These are phyloP conservation scores for Okapia johnstoni DNA, from an alignment of 2,113 vertebrate genomes.

Conservation along the genomic window DNA sequence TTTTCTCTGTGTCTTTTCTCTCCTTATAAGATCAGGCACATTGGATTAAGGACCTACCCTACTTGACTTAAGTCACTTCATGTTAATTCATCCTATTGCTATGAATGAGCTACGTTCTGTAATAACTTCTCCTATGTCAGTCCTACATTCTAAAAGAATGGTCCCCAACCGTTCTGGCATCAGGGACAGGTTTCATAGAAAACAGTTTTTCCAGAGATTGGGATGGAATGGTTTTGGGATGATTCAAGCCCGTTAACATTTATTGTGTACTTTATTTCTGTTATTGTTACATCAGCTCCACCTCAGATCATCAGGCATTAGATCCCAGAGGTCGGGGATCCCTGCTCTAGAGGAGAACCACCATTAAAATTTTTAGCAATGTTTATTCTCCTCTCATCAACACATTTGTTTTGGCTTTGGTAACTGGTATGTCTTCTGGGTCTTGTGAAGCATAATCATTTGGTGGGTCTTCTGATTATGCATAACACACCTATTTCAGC, in stretches of 20 bases:
- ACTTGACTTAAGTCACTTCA: not conserved
- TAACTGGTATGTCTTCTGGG: not conserved
- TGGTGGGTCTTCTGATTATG: not conserved
- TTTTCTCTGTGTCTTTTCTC: not conserved
- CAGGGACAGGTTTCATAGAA: not conserved
- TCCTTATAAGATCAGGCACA: not conserved
- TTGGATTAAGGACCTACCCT: not conserved
- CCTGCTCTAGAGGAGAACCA: not conserved
- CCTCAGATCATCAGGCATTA: not conserved
- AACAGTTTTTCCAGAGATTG: not conserved
- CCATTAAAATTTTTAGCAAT: not conserved
- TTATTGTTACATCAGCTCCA: not conserved
- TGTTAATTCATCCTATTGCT: not conserved
- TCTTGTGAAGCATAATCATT: not conserved
- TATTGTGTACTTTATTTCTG: not conserved
- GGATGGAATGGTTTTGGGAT: not conserved
- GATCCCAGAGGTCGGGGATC: not conserved
- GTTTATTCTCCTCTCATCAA: not conserved
- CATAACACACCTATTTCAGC: not conserved
- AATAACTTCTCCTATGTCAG: not conserved
- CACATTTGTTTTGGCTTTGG: not conserved
- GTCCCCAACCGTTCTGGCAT: not conserved
- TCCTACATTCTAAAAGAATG: not conserved
- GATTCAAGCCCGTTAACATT: not conserved
- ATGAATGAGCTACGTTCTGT: not conserved